Conservation (phyloP, 2,113 vertebrate species). For the Equus przewalskii region DNA sequence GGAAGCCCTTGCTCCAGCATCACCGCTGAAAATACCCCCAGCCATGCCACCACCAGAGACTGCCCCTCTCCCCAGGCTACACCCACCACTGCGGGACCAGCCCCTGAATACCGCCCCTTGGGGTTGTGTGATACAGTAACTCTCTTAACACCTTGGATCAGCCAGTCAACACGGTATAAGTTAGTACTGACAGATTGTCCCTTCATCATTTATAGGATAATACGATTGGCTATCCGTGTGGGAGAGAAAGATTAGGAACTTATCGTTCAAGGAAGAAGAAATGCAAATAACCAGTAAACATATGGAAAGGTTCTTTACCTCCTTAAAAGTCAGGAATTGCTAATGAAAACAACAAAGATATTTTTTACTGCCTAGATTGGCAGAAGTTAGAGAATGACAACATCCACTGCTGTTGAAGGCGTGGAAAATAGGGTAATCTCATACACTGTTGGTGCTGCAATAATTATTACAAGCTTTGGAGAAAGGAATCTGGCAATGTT, state of each 20-base stretch:
- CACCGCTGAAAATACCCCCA: neutral
- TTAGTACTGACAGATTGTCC: neutral
- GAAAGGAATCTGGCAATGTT: neutral
- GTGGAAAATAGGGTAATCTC: neutral
- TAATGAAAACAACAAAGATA: slow-evolving; percentile 15
- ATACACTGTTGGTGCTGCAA: neutral
- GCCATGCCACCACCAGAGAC: neutral
- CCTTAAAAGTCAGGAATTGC: neutral
- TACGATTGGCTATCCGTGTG: neutral
- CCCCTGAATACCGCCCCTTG: neutral
- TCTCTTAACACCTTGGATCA: neutral
- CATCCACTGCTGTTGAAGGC: neutral
- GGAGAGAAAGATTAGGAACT: neutral
- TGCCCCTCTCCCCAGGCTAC: neutral
- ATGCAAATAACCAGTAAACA: neutral
- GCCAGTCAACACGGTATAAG: neutral
- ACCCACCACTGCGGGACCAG: no score
- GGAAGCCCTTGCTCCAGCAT: neutral
- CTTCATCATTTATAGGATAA: neutral
- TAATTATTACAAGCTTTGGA: neutral
- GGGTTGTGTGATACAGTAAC: neutral
- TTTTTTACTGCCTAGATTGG: neutral
- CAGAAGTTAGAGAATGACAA: neutral
- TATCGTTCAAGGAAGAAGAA: slow-evolving; percentile 36
- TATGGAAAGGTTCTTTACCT: neutral